Percentiles rank a stretch among this genome's conserved stretches.
Evolutionary conservation across 2,888 invertebrate genomes (phyloP).

Genomic region (Sinopyrophorus schimmeli): DNA sequence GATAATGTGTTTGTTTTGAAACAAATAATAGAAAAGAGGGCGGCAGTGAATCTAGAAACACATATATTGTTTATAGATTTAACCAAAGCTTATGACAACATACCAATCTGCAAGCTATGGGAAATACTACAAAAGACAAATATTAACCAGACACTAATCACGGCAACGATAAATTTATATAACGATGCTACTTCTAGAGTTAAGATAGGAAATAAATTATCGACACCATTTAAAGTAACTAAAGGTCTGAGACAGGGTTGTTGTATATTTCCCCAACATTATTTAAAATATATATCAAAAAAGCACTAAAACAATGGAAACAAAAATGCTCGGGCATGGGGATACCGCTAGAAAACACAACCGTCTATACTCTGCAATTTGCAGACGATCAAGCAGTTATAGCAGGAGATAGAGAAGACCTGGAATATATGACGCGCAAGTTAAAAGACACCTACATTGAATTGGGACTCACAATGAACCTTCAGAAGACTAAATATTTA

Average conservation of each 20-base stretch:
- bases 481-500: constrained; percentile 14
- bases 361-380: constrained; percentile 7
- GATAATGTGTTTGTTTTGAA: constrained; percentile 2
- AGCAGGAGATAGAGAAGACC: constrained; percentile 12
- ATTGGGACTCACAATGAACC: too few species aligned
- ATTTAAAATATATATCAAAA: constrained; percentile 5
- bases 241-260: constrained; percentile 3
- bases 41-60: too few species aligned
- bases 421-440: constrained; percentile 8
- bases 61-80: too few species aligned
- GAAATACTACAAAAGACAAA: constrained; percentile 1
- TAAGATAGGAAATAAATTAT: constrained; percentile 1
- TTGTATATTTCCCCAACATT: constrained; percentile 3
- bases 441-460: constrained; percentile 5
- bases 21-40: background rate
- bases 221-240: constrained; percentile 1
- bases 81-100: constrained; percentile 1
- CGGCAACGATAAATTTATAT: too few species aligned
- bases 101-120: constrained; percentile 2
- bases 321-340: constrained; percentile 12
- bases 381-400: constrained; percentile 15
- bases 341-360: constrained; percentile 7
- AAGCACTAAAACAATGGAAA: too few species aligned
- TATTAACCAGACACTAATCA: background rate
- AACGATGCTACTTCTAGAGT: constrained; percentile 1